phyloP scores from a whole-genome alignment of 2,797 vertebrate species.

The Champsocephalus esox region DNA sequence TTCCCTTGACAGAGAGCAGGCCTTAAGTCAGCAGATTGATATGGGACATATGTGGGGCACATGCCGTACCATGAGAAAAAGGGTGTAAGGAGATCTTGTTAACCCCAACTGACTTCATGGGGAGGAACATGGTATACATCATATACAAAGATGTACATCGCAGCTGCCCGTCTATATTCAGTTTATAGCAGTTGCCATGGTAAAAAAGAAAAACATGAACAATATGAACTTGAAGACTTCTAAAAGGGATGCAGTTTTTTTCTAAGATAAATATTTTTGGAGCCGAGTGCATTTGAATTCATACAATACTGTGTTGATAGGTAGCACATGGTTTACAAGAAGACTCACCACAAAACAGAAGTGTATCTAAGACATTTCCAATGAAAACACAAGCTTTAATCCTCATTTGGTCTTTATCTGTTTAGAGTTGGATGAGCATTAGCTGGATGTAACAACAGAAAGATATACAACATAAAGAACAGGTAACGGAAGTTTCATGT shows the following conservation, averaged over 20 bases:
- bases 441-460: no score
- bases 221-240: background rate
- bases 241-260: background rate
- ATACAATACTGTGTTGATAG: constrained; percentile 6
- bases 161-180: background rate
- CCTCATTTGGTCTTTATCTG: background rate
- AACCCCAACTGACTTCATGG: constrained; percentile 19
- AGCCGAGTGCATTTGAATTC: background rate
- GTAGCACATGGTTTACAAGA: background rate
- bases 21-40: constrained; percentile 50
- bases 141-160: background rate
- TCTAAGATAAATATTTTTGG: background rate
- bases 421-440: background rate
- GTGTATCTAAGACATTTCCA: background rate
- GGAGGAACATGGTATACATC: background rate
- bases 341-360: constrained; percentile 3
- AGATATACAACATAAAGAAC: no score
- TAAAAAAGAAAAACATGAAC: background rate
- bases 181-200: constrained; percentile 13
- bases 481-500: no score
- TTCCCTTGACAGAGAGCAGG: constrained; percentile 51
- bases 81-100: constrained; percentile 34
- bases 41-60: constrained; percentile 50
- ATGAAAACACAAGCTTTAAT: background rate
- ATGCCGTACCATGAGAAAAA: constrained; percentile 48